Evolutionary conservation across 2,888 invertebrate genomes (phyloP).

Genomic region (Alitta virens): DNA sequence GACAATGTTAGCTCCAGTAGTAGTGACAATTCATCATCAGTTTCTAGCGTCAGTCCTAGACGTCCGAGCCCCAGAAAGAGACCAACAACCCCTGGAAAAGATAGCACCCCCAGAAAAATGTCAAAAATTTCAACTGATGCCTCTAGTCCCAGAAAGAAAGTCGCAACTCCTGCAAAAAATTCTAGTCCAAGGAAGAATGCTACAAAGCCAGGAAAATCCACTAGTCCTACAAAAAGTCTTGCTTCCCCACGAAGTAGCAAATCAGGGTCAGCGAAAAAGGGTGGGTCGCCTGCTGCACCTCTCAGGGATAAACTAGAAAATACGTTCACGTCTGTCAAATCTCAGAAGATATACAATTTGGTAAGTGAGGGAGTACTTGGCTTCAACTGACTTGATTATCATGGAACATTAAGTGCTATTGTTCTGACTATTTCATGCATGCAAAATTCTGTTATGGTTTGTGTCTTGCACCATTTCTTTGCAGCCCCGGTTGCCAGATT

Average conservation of each 20-base stretch:
- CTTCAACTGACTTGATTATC: no score
- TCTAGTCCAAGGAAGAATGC: neutral
- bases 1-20: neutral
- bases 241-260: no score
- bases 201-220: neutral
- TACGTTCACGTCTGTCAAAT: no score
- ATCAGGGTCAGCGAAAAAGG: no score
- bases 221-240: no score
- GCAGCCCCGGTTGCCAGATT: conserved; percentile 38
- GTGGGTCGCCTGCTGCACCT: no score
- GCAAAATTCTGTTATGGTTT: no score
- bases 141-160: neutral
- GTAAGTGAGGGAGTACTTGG: no score
- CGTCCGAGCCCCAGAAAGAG: neutral
- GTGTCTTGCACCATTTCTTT: no score
- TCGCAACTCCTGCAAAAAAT: neutral
- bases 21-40: neutral
- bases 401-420: no score
- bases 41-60: neutral
- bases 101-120: neutral
- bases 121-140: neutral
- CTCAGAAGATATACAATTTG: no score
- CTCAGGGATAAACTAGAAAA: neutral
- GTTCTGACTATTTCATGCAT: no score
- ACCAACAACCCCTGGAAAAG: neutral